These are phyloP conservation scores for Prionace glauca DNA, from an alignment of 2,797 vertebrate species.

Conservation along the genomic window DNA sequence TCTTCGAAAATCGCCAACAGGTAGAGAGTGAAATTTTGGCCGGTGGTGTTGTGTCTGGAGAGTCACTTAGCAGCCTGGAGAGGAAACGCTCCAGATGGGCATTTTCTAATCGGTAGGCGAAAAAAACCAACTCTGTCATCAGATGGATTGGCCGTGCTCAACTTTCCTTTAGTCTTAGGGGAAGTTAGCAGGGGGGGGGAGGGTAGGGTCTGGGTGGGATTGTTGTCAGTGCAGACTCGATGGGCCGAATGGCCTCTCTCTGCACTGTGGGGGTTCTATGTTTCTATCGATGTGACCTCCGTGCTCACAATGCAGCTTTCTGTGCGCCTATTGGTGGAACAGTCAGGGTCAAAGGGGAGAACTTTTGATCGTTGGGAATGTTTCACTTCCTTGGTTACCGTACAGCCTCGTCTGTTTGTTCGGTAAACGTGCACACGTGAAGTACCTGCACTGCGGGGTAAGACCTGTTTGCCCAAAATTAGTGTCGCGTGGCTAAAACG, in stretches of 20 bases:
- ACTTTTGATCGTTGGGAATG: background rate
- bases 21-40: background rate
- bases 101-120: background rate
- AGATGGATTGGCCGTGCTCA: no score
- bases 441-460: background rate
- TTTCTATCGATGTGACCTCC: background rate
- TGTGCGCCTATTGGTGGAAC: background rate
- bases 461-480: background rate
- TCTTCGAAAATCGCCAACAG: background rate
- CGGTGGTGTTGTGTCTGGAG: background rate
- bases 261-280: no score
- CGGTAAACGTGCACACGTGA: background rate
- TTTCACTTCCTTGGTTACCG: background rate
- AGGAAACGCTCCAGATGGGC: background rate
- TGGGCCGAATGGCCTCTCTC: no score
- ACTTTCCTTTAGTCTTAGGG: no score
- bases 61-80: background rate
- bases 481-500: background rate
- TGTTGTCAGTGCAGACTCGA: no score
- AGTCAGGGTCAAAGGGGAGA: background rate
- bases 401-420: background rate
- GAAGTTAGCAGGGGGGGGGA: no score
- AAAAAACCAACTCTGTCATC: background rate
- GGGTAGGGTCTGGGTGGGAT: no score
- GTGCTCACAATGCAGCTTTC: background rate